Conservation (phyloP, 2,888 invertebrate species). For the Eugnorisma glareosa region DNA sequence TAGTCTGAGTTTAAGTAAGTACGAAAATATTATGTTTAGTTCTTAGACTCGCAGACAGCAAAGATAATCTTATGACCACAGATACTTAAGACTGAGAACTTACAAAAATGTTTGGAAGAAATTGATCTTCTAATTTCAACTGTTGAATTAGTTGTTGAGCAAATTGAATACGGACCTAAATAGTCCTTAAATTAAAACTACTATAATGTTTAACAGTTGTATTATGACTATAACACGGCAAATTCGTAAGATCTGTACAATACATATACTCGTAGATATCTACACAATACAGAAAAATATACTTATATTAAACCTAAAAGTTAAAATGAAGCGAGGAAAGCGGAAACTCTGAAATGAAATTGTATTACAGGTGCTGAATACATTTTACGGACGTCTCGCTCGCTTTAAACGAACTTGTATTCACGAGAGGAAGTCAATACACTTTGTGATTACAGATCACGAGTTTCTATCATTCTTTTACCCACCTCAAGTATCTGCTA, state of each 20-base stretch:
- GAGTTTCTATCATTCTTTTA: slow-evolving; percentile 1
- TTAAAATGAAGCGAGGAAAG: slow-evolving; percentile 4
- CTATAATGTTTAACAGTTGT: background rate
- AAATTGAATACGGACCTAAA: background rate
- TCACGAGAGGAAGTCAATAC: slow-evolving; percentile 5
- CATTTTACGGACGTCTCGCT: slow-evolving; percentile 15
- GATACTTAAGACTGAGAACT: no score
- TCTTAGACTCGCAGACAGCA: slow-evolving; percentile 1
- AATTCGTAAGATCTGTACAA: background rate
- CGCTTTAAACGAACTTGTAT: slow-evolving; percentile 11
- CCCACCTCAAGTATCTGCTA: slow-evolving; percentile 10
- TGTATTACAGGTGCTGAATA: slow-evolving; percentile 17
- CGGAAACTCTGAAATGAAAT: slow-evolving; percentile 30
- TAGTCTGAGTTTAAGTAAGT: slow-evolving; percentile 19
- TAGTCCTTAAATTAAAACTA: background rate
- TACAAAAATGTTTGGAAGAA: background rate
- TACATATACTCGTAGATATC: background rate
- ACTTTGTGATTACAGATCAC: slow-evolving; percentile 26
- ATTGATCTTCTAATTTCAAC: background rate
- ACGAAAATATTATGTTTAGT: slow-evolving; percentile 32
- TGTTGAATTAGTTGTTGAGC: background rate
- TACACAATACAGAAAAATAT: background rate
- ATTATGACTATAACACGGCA: background rate
- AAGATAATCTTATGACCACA: slow-evolving; percentile 10
- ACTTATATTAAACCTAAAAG: background rate